A percentile compares a stretch with the other conserved stretches of the same genome.
Evolutionary conservation across 2,888 invertebrate genomes (phyloP).

Genomic region (Drosophila mettleri): DNA sequence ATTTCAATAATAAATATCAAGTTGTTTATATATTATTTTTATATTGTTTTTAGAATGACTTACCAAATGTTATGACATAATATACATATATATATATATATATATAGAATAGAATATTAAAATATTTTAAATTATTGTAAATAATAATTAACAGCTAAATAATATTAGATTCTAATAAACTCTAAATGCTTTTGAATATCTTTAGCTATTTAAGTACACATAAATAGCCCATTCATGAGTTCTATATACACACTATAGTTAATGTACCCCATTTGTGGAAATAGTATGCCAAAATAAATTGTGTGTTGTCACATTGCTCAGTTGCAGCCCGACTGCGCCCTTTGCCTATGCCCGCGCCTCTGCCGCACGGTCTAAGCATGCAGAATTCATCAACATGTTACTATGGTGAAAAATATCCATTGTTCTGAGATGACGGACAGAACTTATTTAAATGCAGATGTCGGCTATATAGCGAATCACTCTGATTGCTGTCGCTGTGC

Average conservation of each 20-base stretch:
- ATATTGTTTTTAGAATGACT: too few species aligned
- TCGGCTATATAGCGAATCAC: conserved; percentile 78
- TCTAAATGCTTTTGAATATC: too few species aligned
- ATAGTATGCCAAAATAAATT: conserved; percentile 37
- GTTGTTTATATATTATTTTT: too few species aligned
- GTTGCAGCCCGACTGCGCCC: conserved; percentile 3
- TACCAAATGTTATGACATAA: too few species aligned
- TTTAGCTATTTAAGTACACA: background rate
- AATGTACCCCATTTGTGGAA: conserved; percentile 2
- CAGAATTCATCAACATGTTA: conserved; percentile 75
- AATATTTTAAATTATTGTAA: too few species aligned
- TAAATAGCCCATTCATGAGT: background rate
- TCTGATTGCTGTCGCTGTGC: conserved; percentile 84
- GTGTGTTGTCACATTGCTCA: conserved; percentile 22
- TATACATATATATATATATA: background rate
- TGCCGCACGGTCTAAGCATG: background rate
- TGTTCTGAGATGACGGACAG: conserved; percentile 64
- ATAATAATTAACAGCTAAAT: too few species aligned
- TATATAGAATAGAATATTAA: too few species aligned
- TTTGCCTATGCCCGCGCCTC: background rate
- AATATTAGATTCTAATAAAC: too few species aligned
- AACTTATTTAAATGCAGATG: conserved; percentile 76
- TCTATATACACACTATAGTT: background rate
- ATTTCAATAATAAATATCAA: too few species aligned
- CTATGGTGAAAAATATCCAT: conserved; percentile 65